Percentiles rank a stretch among this genome's conserved stretches.
phyloP scores from a whole-genome alignment of 2,113 vertebrate genomes.

The Cromileptes altivelis region DNA sequence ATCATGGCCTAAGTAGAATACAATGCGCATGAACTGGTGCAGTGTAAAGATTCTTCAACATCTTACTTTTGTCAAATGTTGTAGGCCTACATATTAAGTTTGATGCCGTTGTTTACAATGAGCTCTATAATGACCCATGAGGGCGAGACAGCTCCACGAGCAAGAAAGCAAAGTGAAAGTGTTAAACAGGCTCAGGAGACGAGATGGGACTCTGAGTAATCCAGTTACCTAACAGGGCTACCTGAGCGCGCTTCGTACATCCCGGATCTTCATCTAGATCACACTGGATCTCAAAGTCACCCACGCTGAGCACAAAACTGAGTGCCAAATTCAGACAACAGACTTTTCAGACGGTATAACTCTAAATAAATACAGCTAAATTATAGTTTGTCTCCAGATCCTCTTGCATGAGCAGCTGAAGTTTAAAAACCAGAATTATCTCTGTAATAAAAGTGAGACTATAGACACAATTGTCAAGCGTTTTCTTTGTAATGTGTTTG shows the following conservation, averaged over 20 bases:
- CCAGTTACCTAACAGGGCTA: conserved; percentile 59
- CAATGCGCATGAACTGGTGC: no score
- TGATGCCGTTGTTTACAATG: accelerated
- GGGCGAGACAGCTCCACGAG: accelerated
- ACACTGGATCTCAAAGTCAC: conserved; percentile 7
- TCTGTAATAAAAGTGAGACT: background rate
- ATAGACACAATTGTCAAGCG: background rate
- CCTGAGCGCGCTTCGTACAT: background rate
- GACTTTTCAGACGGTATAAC: background rate
- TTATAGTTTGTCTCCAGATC: background rate
- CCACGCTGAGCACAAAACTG: background rate
- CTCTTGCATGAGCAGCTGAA: no score
- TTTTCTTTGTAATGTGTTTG: background rate
- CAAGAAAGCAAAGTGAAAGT: conserved; percentile 28
- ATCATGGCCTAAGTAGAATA: no score
- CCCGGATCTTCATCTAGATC: conserved; percentile 37
- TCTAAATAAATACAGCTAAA: background rate
- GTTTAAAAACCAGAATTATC: background rate
- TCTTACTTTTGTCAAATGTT: background rate
- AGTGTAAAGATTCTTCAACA: background rate
- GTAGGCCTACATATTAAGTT: background rate
- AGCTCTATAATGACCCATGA: background rate
- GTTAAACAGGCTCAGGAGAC: conserved; percentile 35
- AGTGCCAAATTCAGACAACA: background rate
- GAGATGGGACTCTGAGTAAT: conserved; percentile 48